These are phyloP conservation scores for Hedya salicella DNA, from an alignment of 2,888 invertebrate genomes.

Conservation along the genomic window DNA sequence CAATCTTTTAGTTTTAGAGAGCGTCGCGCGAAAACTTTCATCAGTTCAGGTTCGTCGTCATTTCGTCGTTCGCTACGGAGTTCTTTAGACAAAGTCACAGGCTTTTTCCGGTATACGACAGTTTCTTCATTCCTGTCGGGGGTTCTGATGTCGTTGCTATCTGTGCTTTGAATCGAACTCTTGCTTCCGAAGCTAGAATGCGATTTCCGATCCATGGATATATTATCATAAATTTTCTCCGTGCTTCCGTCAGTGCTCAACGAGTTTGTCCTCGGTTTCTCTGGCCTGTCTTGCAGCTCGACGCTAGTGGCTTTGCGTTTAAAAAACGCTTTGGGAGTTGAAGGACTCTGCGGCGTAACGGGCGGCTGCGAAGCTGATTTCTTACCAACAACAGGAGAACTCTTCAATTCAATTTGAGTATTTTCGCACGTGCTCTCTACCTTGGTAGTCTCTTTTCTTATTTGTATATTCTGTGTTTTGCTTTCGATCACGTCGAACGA, in stretches of 20 bases:
- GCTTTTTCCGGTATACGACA: constrained; percentile 85
- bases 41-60: constrained; percentile 90
- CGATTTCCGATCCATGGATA: constrained; percentile 78
- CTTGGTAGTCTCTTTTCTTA: constrained; percentile 62
- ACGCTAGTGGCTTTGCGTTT: constrained; percentile 85
- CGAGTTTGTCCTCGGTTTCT: constrained; percentile 73
- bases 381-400: constrained; percentile 58
- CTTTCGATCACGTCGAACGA: constrained; percentile 60
- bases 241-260: constrained; percentile 76
- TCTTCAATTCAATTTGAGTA: constrained; percentile 59
- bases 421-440: constrained; percentile 60
- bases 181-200: constrained; percentile 81
- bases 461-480: constrained; percentile 55
- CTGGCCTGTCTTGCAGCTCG: constrained; percentile 78
- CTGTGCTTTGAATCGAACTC: constrained; percentile 78
- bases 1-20: constrained; percentile 92
- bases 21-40: constrained; percentile 92
- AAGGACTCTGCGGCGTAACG: constrained; percentile 67
- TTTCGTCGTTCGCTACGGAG: constrained; percentile 75
- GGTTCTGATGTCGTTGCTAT: constrained; percentile 73
- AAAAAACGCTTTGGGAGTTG: constrained; percentile 78
- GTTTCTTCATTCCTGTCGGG: constrained; percentile 76
- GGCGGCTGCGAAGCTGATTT: constrained; percentile 54
- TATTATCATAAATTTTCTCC: constrained; percentile 77
- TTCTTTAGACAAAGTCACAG: constrained; percentile 73